Evolutionary conservation across 2,113 vertebrate genomes (phyloP).

Genomic region (Upupa epops): DNA sequence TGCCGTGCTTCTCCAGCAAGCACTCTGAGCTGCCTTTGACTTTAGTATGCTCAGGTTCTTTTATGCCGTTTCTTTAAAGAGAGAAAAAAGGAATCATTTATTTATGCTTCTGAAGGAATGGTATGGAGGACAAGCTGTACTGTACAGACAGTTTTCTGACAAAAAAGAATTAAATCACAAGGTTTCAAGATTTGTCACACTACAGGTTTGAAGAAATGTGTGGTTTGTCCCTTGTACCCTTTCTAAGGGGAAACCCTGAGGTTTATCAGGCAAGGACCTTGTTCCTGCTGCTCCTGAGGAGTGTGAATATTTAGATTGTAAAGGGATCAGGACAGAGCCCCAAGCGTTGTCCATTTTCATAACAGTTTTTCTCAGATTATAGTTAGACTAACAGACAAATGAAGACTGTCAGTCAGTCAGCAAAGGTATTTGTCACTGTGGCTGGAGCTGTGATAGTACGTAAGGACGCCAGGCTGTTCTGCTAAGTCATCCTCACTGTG

Average conservation of each 20-base stretch:
- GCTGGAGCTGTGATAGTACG: background rate
- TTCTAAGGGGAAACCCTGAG: background rate
- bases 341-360: background rate
- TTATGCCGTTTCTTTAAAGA: constrained; percentile 3
- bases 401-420: background rate
- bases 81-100: background rate
- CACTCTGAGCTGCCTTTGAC: background rate
- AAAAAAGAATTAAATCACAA: background rate
- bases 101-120: background rate
- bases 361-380: background rate
- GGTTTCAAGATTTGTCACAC: background rate
- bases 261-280: background rate
- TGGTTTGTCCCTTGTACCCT: background rate
- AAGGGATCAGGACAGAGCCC: background rate
- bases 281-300: background rate
- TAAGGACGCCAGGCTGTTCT: background rate
- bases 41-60: background rate
- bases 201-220: background rate
- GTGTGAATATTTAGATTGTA: background rate
- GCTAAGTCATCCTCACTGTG: constrained; percentile 51
- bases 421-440: background rate
- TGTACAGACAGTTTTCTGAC: background rate
- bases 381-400: background rate
- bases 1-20: background rate
- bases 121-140: background rate